phyloP scores from a whole-genome alignment of 2,797 vertebrate genomes.

The Malurus splendens region DNA sequence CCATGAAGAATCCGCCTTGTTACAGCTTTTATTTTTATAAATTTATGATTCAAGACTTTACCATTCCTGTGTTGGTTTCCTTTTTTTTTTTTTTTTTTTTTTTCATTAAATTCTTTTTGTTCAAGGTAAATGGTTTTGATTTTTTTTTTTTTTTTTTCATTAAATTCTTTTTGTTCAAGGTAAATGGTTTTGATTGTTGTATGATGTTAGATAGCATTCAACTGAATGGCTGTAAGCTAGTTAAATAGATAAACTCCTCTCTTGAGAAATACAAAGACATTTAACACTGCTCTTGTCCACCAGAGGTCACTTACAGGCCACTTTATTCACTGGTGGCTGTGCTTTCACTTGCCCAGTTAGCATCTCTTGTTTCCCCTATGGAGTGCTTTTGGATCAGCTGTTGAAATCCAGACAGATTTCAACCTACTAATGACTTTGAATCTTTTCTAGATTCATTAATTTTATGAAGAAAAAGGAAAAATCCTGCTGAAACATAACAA shows the following conservation, averaged over 20 bases:
- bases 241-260: neutral
- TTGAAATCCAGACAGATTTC: neutral
- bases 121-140: neutral
- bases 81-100: neutral
- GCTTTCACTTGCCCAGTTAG: neutral
- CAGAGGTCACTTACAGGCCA: conserved; percentile 44
- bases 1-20: neutral
- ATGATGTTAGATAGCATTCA: neutral
- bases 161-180: neutral
- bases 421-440: neutral
- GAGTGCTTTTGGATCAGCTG: neutral
- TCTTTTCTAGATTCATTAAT: neutral
- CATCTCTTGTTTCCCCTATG: fast-evolving
- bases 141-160: neutral
- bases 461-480: neutral
- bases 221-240: neutral
- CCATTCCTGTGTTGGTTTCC: neutral
- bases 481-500: neutral
- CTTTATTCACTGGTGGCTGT: neutral
- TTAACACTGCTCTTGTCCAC: neutral
- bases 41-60: neutral
- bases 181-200: neutral
- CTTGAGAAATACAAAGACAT: neutral
- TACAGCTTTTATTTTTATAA: neutral
- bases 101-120: neutral